Evolutionary conservation across 2,113 vertebrate genomes (phyloP), one percentile per base, ranked within the genome.

Genomic region (Cepphus grylle): DNA sequence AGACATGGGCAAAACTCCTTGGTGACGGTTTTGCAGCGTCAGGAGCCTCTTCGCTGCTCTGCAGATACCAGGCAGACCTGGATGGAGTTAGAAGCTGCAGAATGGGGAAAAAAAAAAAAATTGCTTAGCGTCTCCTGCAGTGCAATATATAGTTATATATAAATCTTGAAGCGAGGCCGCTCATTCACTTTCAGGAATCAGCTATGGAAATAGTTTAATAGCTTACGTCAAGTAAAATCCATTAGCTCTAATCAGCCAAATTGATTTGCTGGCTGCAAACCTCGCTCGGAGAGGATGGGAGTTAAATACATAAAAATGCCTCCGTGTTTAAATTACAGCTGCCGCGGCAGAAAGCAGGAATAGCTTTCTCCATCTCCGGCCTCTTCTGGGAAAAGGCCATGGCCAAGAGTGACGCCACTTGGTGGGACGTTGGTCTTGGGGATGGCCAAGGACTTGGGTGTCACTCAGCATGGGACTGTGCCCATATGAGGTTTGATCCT

Each of bases 201-300:
- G 25, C 76, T 70, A 29, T 22, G 69, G 86, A 81, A 93, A 81
- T 45, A 53, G 74, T 76, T 80, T 80, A 69, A 92, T 81, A 3
- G 16, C 85, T 92, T 74, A 76, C 38, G 18, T 69, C 70, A 72
- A 66, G 66, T 49, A 38, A 90, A 93, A 86, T 77, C 86, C 93
- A 86, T 96, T 93, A 81, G 45, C 42, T 83, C 53, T 80, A 86
- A 95, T 94, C 55, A 94, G 59, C 0, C 0, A 1, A 65, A 96
- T 86, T 65, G 94, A 81, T 80, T 81, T n/a, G 21, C 55, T 94
- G 95, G 88, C 91, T 94, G 55, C 72, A 92, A 88, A 77, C 22
- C 30, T n/a, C 81, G 40, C 82, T 49, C 3, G 4, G 59, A 69
- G 62, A 86, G 25, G 74, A 61, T 11, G 49, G 32, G 40, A 92